These are phyloP conservation scores for Apolygus lucorum DNA, from an alignment of 1,140 invertebrate genomes.

Conservation along the genomic window DNA sequence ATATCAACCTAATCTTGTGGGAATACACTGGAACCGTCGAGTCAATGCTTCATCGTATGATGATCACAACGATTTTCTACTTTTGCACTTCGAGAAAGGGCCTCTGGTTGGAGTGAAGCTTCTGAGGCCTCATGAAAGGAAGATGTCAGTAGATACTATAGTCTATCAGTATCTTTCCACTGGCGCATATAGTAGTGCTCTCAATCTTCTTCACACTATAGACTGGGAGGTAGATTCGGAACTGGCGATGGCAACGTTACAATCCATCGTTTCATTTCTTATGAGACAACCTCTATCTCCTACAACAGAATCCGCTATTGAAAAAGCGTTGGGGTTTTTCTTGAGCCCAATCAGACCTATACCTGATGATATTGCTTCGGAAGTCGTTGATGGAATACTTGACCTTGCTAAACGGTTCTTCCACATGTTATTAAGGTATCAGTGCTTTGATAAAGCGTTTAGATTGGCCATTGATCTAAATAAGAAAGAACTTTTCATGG, in stretches of 20 bases:
- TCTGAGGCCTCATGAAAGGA: constrained; percentile 42
- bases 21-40: constrained; percentile 49
- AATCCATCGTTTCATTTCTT: constrained; percentile 61
- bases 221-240: constrained; percentile 64
- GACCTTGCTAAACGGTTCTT: constrained; percentile 68
- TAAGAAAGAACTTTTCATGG: constrained; percentile 73
- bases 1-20: constrained; percentile 46
- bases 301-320: constrained; percentile 55
- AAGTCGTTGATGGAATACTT: constrained; percentile 61
- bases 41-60: constrained; percentile 43
- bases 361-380: constrained; percentile 55
- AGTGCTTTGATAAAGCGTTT: constrained; percentile 75
- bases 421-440: constrained; percentile 66
- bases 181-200: constrained; percentile 56
- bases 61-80: constrained; percentile 38
- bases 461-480: constrained; percentile 73
- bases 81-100: constrained; percentile 53
- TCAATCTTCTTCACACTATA: constrained; percentile 54
- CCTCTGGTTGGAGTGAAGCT: constrained; percentile 43
- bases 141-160: constrained; percentile 48
- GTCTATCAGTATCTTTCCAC: constrained; percentile 56
- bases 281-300: constrained; percentile 54
- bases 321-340: constrained; percentile 62
- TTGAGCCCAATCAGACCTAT: constrained; percentile 53
- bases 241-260: constrained; percentile 56